A percentile compares a stretch with the other conserved stretches of the same genome.
phyloP scores from a whole-genome alignment of 1,140 invertebrate genomes.

The Drosophila ercepeae region DNA sequence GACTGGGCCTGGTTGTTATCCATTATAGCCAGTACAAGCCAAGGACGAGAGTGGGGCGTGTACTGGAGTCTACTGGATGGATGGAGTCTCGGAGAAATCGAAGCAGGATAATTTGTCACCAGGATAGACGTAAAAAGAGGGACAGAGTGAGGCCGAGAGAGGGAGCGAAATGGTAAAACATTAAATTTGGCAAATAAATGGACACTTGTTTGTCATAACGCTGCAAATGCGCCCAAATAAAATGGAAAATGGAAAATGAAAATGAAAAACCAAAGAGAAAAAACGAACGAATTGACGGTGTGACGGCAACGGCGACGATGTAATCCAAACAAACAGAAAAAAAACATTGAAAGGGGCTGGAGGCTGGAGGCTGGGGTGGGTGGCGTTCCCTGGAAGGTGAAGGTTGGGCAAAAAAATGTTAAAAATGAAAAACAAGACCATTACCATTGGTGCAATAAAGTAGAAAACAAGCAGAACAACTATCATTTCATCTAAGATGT shows the following conservation, averaged over 20 bases:
- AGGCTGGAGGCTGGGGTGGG: background rate
- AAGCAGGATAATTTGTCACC: conserved; percentile 80
- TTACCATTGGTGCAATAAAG: conserved; percentile 80
- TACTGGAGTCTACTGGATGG: conserved; percentile 23
- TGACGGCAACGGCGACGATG: conserved; percentile 50
- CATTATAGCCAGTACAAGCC: background rate
- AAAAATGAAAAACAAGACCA: conserved; percentile 80
- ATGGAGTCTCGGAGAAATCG: conserved; percentile 66
- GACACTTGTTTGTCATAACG: conserved; percentile 82
- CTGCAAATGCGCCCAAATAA: conserved; percentile 78
- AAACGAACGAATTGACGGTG: conserved; percentile 34
- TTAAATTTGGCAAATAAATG: conserved; percentile 82
- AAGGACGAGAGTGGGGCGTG: background rate
- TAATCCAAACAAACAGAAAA: conserved; percentile 64
- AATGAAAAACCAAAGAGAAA: conserved; percentile 51
- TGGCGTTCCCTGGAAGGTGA: background rate
- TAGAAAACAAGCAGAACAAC: conserved; percentile 69
- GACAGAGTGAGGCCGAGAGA: background rate
- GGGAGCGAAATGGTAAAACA: conserved; percentile 69
- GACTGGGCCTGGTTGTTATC: conserved; percentile 12
- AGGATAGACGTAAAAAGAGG: conserved; percentile 2
- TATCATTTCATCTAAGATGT: conserved; percentile 16
- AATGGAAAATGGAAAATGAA: conserved; percentile 59
- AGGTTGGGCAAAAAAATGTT: conserved; percentile 27
- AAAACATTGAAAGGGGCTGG: background rate